phyloP scores from a whole-genome alignment of 2,113 vertebrate species.

The Myocastor coypus region DNA sequence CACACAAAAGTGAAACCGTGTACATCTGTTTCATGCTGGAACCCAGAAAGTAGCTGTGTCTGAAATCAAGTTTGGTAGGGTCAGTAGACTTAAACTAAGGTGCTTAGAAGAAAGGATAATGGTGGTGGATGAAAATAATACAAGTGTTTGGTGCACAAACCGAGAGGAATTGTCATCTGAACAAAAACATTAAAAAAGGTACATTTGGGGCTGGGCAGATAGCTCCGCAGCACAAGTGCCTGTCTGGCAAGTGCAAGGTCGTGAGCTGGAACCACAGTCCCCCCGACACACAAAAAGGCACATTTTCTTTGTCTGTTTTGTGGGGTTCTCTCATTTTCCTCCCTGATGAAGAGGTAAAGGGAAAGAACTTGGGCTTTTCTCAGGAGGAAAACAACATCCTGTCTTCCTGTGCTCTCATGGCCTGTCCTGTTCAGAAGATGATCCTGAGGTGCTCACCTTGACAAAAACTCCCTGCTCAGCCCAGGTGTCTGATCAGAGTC shows the following conservation, averaged over 20 bases:
- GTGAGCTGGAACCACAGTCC: too few relatives aligned
- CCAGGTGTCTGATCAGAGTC: not conserved
- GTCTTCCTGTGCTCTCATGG: not conserved
- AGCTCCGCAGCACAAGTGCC: too few relatives aligned
- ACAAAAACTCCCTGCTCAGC: not conserved
- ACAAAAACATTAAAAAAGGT: not conserved
- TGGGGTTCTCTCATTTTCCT: not conserved
- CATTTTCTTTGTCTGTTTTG: not conserved
- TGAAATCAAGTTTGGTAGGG: not conserved
- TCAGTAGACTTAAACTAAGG: not conserved
- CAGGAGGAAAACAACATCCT: not conserved
- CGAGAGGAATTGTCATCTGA: conserved; percentile 10
- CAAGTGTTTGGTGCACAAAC: not conserved
- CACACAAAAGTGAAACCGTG: not conserved
- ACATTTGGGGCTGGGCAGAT: too few relatives aligned
- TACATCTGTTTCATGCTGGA: not conserved
- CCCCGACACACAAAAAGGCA: too few relatives aligned
- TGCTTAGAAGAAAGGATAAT: not conserved
- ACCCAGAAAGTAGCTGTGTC: not conserved
- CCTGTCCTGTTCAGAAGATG: not conserved
- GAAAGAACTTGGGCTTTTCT: not conserved
- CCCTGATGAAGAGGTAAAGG: not conserved
- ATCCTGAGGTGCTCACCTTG: not conserved
- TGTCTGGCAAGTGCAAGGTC: too few relatives aligned
- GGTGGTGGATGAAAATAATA: not conserved